Evolutionary conservation across 2,888 invertebrate species (phyloP), one percentile per base, ranked within the genome.

Genomic region (Scaptomyza tumidula): DNA sequence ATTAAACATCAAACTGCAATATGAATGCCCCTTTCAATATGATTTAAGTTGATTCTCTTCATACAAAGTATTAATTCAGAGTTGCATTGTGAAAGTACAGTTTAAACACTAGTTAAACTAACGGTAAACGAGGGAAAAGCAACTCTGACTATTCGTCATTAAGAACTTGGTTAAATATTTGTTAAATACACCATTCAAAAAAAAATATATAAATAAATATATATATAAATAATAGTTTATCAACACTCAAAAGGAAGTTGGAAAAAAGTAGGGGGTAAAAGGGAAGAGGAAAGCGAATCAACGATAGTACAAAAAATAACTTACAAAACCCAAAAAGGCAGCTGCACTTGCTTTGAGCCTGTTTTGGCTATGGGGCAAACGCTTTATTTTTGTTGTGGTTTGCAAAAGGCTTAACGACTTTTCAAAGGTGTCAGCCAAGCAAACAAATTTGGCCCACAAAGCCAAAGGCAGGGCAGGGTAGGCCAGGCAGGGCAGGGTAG

Each of bases 331-430:
- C 41, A 16, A 46, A 66, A 60, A 44, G 53, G 65, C 54, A 63
- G 48, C 43, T 41, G 10, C 81, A 86, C 87, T 83, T 78, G 81
- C 87, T 83, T 83, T 83, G 83, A 78, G 63, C 68, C 87, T 79
- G 44, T 41, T 41, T 41, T 4, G 0, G 3, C 11, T 35, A 1
- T 37, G 24, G 24, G 24, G 24, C 24, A 5, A 24, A 5, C 14
- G 6, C 19, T 39, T 37, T 37, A 2, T 37, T 7, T 13, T 13
- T 35, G 35, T 41, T 37, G 39, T 61, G 63, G 62, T 45, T 44
- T 50, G 58, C 24, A 44, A 82, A 73, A 67, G 73, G 63, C 71
- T 71, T 70, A 55, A 46, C 57, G 68, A 45, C 62, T 48, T 63
- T 60, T 60, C 64, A 81, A 81, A 78, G 87, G 78, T 83, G 82